phyloP scores from a whole-genome alignment of 2,888 invertebrate genomes.

The Plagodis pulveraria region DNA sequence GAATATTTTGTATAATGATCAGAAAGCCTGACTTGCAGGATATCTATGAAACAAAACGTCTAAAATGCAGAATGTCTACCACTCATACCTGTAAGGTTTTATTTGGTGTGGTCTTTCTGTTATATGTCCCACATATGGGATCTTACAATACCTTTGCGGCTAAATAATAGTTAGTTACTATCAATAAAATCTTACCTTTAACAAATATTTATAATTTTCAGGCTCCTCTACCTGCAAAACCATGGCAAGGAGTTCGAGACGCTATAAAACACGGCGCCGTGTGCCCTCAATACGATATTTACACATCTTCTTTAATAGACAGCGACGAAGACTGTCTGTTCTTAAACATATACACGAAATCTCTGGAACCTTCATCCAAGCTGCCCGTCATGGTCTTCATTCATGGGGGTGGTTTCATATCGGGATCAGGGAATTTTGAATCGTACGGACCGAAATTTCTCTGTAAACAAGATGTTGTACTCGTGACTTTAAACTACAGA shows the following conservation, averaged over 20 bases:
- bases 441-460: conserved; percentile 66
- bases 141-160: too few relatives aligned
- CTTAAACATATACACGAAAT: conserved; percentile 62
- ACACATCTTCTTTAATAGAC: conserved; percentile 41
- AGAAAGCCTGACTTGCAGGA: too few relatives aligned
- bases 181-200: not conserved
- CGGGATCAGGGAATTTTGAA: conserved; percentile 63
- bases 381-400: conserved; percentile 72
- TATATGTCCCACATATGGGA: too few relatives aligned
- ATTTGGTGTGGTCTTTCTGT: too few relatives aligned
- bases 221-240: conserved; percentile 61
- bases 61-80: too few relatives aligned
- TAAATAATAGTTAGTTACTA: not conserved
- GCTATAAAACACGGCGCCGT: conserved; percentile 62
- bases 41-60: too few relatives aligned
- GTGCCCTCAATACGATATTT: conserved; percentile 64
- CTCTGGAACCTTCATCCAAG: conserved; percentile 37
- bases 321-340: conserved; percentile 68
- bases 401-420: conserved; percentile 68
- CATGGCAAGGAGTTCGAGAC: conserved; percentile 64
- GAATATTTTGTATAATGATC: too few relatives aligned
- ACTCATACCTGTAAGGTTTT: too few relatives aligned
- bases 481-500: conserved; percentile 74
- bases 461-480: conserved; percentile 65
- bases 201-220: conserved; percentile 34